Conservation (phyloP, 2,797 vertebrate genomes). For the Benthosema pterotum region DNA sequence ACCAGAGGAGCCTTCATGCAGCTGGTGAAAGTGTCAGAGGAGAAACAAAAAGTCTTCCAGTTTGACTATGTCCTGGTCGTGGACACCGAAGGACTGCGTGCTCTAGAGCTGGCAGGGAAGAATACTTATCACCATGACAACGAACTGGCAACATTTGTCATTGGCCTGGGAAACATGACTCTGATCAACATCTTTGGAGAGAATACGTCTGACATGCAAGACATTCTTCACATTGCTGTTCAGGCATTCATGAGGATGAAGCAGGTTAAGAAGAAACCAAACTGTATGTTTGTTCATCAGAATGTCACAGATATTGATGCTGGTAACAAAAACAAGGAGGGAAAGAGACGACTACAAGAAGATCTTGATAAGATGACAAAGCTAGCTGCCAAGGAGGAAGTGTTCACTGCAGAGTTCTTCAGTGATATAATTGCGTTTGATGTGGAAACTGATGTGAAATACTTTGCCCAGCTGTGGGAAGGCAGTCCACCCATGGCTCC, state of each 20-base stretch:
- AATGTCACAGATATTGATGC: too few relatives aligned
- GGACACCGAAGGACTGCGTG: conserved; percentile 80
- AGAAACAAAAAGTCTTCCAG: conserved; percentile 32
- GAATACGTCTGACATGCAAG: too few relatives aligned
- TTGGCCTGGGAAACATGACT: conserved; percentile 81
- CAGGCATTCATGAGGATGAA: conserved; percentile 84
- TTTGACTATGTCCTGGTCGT: conserved; percentile 64
- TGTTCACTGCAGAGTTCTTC: too few relatives aligned
- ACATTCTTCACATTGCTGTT: conserved; percentile 79
- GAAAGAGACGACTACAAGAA: too few relatives aligned
- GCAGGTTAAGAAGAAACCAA: conserved; percentile 70
- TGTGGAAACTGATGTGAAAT: too few relatives aligned
- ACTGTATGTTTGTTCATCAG: too few relatives aligned
- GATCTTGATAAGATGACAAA: conserved; percentile 19
- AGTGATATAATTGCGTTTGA: too few relatives aligned
- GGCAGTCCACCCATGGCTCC: too few relatives aligned
- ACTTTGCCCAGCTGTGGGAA: too few relatives aligned
- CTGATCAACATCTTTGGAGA: conserved; percentile 84
- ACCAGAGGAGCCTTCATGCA: conserved; percentile 86
- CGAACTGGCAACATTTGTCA: conserved; percentile 82
- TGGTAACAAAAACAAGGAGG: too few relatives aligned
- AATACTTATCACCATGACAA: conserved; percentile 71
- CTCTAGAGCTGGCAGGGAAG: conserved; percentile 64
- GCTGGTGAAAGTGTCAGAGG: conserved; percentile 70
- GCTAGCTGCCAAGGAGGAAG: too few relatives aligned